Base-by-base conservation (phyloP, 2,888 invertebrate species). In the Steinernema hermaphroditum region DNA sequence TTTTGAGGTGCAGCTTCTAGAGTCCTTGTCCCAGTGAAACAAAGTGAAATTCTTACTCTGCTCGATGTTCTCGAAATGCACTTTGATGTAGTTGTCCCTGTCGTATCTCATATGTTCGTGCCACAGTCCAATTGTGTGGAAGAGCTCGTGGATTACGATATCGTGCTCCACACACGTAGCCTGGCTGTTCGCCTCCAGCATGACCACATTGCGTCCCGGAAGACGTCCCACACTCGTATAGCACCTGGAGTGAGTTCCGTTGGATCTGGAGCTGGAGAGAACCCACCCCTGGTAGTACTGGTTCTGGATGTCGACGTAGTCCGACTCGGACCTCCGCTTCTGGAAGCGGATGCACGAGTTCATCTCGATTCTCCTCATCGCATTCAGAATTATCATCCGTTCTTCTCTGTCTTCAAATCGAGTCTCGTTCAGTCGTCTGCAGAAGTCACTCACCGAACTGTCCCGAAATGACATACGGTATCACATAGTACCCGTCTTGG, bases 81-180 rank as follows among this genome's bases (percentile, higher is more conserved):
- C 81, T 57, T 77, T 79, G 74, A 84, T 83, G 74, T 74, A 84
- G 8, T 77, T 72, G 75, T 84, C 84, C 34, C 84, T 72, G 74
- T 84, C 84, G 37, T 76, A 75, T 68, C 84, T 75, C 83, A 85
- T 84, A 32, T 85, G 84, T 41, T 84, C 84, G 43, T 84, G 84
- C 83, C 83, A 84, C 0, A 84, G 72, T 0, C 84, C 83, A 69
- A 82, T 78, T n/a, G 79, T 76, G 70, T 82, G 80, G 49, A 81
- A 74, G 37, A 84, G 46, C 71, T 84, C 84, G 72, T 84, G 84
- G 43, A 84, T 76, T n/a, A 82, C 81, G 9, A 76, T 73, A 54
- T 78, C 74, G 43, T 70, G 75, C 24, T 75, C 70, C 0, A 76
- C 77, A 71, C 78, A 84, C 74, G 82, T 82, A 49, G 81, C 79